Conservation (phyloP, 1,140 invertebrate species). For the Zaprionus gabonicus region DNA sequence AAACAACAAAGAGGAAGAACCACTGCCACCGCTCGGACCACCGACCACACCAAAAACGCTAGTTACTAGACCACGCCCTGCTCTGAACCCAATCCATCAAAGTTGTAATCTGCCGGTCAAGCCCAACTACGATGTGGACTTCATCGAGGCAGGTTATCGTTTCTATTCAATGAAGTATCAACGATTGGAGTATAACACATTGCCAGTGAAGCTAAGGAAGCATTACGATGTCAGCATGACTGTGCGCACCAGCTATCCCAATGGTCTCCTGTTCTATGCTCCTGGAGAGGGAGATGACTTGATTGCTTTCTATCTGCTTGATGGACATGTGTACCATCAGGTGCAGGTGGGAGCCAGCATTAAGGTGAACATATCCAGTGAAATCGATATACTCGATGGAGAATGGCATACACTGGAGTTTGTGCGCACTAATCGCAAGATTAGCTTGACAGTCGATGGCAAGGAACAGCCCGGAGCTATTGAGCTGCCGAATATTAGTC, state of each 20-base stretch:
- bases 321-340: constrained; percentile 90
- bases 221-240: constrained; percentile 91
- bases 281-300: constrained; percentile 90
- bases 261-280: constrained; percentile 94
- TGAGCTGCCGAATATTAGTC: constrained; percentile 85
- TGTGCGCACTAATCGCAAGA: constrained; percentile 86
- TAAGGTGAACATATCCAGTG: constrained; percentile 86
- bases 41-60: constrained; percentile 39
- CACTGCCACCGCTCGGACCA: constrained; percentile 34
- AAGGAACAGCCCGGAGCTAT: constrained; percentile 86
- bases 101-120: constrained; percentile 85
- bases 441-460: constrained; percentile 86
- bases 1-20: constrained; percentile 15
- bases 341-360: constrained; percentile 90
- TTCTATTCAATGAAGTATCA: constrained; percentile 89
- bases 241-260: constrained; percentile 90
- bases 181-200: constrained; percentile 88
- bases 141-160: constrained; percentile 72
- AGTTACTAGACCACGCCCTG: constrained; percentile 46
- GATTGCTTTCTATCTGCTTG: constrained; percentile 91
- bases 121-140: constrained; percentile 79
- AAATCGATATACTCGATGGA: constrained; percentile 90
- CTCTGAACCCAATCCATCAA: constrained; percentile 62
- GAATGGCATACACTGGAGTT: constrained; percentile 93
- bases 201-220: constrained; percentile 87